Evolutionary conservation across 2,113 vertebrate species (phyloP).

Genomic region (Romanogobio albipinnatus): DNA sequence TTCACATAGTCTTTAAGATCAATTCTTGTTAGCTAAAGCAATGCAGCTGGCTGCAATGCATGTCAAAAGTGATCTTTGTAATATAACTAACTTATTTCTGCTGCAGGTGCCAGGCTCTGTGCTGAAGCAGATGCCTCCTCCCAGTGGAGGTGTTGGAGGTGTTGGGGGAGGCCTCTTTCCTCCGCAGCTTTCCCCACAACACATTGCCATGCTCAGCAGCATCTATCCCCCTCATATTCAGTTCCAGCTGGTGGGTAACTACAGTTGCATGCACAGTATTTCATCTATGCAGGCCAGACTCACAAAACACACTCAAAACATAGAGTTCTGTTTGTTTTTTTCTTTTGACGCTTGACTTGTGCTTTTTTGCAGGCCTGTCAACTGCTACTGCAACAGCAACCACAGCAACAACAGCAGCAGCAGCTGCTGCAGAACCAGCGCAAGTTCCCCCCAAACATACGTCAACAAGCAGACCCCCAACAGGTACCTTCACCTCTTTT

Average conservation of each 20-base stretch:
- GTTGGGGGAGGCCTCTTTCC: constrained; percentile 77
- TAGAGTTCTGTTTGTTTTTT: background rate
- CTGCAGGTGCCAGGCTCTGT: constrained; percentile 92
- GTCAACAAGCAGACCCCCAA: constrained; percentile 92
- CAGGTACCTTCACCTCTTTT: constrained; percentile 76
- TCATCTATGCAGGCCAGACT: background rate
- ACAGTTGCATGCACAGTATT: background rate
- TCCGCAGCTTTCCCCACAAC: constrained; percentile 96
- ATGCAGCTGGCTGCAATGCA: background rate
- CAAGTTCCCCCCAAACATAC: constrained; percentile 91
- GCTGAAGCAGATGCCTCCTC: constrained; percentile 96
- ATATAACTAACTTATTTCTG: constrained; percentile 52
- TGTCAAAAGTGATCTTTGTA: background rate
- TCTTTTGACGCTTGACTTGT: background rate
- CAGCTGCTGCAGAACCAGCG: constrained; percentile 96
- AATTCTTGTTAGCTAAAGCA: background rate
- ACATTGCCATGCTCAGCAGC: constrained; percentile 98
- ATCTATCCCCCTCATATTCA: constrained; percentile 95
- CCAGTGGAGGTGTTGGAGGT: constrained; percentile 87
- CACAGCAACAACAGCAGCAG: constrained; percentile 66
- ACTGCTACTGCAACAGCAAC: constrained; percentile 88
- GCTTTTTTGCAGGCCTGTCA: constrained; percentile 85
- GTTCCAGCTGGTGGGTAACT: constrained; percentile 90
- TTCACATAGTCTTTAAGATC: background rate
- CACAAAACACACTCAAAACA: background rate